Evolutionary conservation across 2,797 vertebrate genomes (phyloP).

Genomic region (Micropoecilia bifurca): DNA sequence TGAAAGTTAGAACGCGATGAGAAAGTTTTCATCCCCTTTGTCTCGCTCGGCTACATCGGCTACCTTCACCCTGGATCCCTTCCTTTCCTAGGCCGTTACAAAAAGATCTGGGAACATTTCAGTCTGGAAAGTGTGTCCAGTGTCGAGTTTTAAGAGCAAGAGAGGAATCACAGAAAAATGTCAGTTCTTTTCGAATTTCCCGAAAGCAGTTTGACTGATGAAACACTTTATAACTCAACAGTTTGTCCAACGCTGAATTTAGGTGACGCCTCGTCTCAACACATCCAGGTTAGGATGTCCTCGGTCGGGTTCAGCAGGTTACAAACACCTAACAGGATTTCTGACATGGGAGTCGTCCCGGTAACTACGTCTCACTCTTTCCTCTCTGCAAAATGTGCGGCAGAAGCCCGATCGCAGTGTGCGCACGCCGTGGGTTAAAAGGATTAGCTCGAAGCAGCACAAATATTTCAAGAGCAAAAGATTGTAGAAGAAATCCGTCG

Average conservation of each 20-base stretch:
- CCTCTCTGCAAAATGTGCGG: conserved; percentile 26
- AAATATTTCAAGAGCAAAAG: neutral
- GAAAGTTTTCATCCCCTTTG: conserved; percentile 63
- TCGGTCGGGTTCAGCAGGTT: neutral
- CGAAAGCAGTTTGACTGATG: neutral
- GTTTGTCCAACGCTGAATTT: neutral
- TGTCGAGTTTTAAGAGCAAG: neutral
- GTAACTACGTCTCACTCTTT: neutral
- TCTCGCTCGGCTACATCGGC: conserved; percentile 26
- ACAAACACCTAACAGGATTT: conserved; percentile 5
- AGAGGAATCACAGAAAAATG: neutral
- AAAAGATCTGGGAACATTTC: neutral
- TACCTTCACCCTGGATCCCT: neutral
- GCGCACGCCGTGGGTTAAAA: neutral
- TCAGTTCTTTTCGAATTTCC: neutral
- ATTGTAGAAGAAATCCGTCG: neutral
- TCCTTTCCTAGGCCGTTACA: neutral
- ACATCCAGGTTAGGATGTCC: neutral
- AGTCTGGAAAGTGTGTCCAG: neutral
- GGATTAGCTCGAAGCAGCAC: neutral
- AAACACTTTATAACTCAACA: neutral
- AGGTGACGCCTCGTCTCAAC: neutral
- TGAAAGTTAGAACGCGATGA: conserved; percentile 62
- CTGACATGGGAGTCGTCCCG: neutral
- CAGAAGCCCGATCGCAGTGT: neutral